Evolutionary conservation across 2,888 invertebrate genomes (phyloP), one percentile per base, ranked within the genome.

Genomic region (Nymphalis c-album): DNA sequence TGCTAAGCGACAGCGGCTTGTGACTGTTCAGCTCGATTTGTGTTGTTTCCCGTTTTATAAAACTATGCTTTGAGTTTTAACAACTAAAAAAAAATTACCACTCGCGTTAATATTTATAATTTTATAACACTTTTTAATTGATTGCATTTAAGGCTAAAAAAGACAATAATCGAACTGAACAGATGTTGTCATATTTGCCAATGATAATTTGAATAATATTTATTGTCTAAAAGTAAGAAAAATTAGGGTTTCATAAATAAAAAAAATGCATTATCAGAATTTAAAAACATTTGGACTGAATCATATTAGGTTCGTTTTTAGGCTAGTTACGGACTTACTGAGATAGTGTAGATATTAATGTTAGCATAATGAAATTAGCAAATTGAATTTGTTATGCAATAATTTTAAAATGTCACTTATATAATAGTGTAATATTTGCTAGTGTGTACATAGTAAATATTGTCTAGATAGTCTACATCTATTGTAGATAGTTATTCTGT

Each of bases 311-410:
- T 47, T 48, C 60, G 16, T 40, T 61, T 50, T 60, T 66, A 68
- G 69, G 65, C 71, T 72, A 67, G 67, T 69, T 50, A 66, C 67
- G 75, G 73, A 65, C 31, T 60, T 47, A 55, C 20, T 10, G 35
- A 64, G 22, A 18, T 45, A 60, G 46, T 60, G 53, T 80, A 80
- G 82, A 79, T 79, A 79, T 74, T 76, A 71, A 69, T 72, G 74
- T 76, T 78, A 79, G 70, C 70, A 72, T 67, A 64, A 71, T 73
- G 64, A 73, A 77, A 69, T 75, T 17, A 7, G n/a, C n/a, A 55
- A 55, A 55, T 31, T 76, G 73, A 78, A 78, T 79, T 79, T 77
- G 20, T 70, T 77, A 80, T 78, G 80, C 80, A 81, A 83, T 80
- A 77, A 82, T 76, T 72, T 78, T 75, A 55, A 51, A 51, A 16